Evolutionary conservation across 2,113 vertebrate species (phyloP).

Genomic region (Empidonax traillii): DNA sequence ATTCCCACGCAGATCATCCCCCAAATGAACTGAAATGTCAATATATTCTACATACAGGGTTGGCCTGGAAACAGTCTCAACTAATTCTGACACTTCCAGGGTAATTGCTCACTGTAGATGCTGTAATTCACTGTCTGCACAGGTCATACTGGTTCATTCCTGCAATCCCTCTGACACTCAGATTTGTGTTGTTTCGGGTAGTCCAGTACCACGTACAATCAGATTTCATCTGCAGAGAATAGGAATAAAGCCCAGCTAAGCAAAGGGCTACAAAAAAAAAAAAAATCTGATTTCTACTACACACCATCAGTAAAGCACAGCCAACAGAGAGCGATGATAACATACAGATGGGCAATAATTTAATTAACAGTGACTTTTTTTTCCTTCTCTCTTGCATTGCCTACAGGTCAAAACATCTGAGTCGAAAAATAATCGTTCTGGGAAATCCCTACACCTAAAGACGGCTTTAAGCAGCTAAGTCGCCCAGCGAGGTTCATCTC

Average conservation of each 20-base stretch:
- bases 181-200: not conserved
- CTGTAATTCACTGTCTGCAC: not conserved
- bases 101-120: not conserved
- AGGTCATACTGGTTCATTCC: not conserved
- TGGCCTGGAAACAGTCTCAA: not conserved
- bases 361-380: not conserved
- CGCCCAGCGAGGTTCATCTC: not conserved
- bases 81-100: not conserved
- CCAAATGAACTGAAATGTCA: not conserved
- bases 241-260: not conserved
- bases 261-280: not conserved
- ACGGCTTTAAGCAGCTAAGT: not conserved
- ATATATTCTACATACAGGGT: not conserved
- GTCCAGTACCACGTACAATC: not conserved
- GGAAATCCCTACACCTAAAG: not conserved
- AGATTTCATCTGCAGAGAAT: not conserved
- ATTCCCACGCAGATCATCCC: accelerated
- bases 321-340: not conserved
- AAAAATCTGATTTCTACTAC: not conserved
- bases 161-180: not conserved
- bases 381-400: not conserved
- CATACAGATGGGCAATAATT: not conserved
- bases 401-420: not conserved
- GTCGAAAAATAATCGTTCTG: accelerated
- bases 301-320: not conserved